Evolutionary conservation across 2,797 vertebrate species (phyloP), one percentile per base, ranked within the genome.

Genomic region (Pangasius djambal): DNA sequence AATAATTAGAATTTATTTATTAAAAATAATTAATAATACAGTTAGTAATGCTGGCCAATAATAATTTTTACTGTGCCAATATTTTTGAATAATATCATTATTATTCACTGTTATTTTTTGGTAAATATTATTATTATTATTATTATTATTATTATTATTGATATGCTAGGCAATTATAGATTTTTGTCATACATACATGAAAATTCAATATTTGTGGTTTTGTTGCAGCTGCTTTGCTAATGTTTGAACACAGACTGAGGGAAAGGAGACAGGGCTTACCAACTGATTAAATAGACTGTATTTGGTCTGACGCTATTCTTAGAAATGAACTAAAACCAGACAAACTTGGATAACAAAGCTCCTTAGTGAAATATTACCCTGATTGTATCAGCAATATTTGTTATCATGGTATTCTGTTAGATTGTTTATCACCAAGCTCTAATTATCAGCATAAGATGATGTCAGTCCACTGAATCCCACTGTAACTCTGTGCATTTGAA

Each of bases 401-500:
- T 69, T 85, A 13, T 84, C 10, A 0, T 34, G 44, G 44, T 85
- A n/a, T 59, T 18, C 25, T n/a, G 37, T 37, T 63, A 65, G 22
- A 63, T 18, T 63, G 37, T 82, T 25, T 37, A 84, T 67, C 8
- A 18, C 7, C 59, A 20, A 16, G 13, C 28, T 67, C 13, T 61
- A 44, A 18, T 31, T n/a, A n/a, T 72, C 18, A 52, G n/a, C 50
- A 44, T 59, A n/a, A 25, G 50, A 44, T 48, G 2, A 75, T 22
- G 67, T 69, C 31, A 55, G 75, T 65, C 48, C 5, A 59, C 3
- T 72, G 7, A 61, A 40, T 50, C n/a, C 31, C 20, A 22, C 57
- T 63, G 18, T 82, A 55, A 86, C 13, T 77, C 40, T 85, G 55
- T 72, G 86, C 48, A n/a, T 88, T 82, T 90, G 72, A 40, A 91